Base-by-base conservation (phyloP, 1,140 invertebrate genomes). In the Pemphigus obesinymphae region DNA sequence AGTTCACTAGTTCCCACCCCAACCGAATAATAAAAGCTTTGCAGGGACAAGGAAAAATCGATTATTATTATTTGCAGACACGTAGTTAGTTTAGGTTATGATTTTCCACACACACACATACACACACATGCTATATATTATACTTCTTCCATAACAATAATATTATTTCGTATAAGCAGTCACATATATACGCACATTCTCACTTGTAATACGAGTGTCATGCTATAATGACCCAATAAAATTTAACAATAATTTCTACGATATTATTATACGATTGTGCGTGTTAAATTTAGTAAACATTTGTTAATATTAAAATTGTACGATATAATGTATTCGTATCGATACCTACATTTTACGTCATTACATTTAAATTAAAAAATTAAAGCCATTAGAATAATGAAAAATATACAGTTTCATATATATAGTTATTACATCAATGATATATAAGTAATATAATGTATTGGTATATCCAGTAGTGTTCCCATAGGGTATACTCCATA, bases 1-100 rank as follows among this genome's bases (percentile, higher is more conserved):
- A 80, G 76, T 80, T 80, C 76, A 80, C 76, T 80, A 80, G 76
- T 80, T 80, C 55, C 55, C 76, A 80, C 76, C 76, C 76, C 55
- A 80, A 48, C 76, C n/a, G 76, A 80, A 80, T 80, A 80, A 80
- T 80, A 80, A 80, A 80, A 80, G 76, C 76, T 80, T 80, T 15
- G 37, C 20, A n/a, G 53, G 50, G 34, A 76, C 73, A 58, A 78
- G 75, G 76, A 63, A 80, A 80, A 61, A 80, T 80, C 76, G 76
- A 80, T 80, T 80, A 80, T 80, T 80, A 80, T 80, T 80, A 80
- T 80, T 80, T 48, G 70, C 70, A 50, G 43, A 31, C 70, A 31
- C 45, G 20, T 73, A 73, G 70, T 73, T 48, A 31, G 70, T 50
- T 73, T 80, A 43, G 40, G 34, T 40, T 80, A 63, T 63, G 76